phyloP scores from a whole-genome alignment of 2,113 vertebrate species.

The Microtus pennsylvanicus region DNA sequence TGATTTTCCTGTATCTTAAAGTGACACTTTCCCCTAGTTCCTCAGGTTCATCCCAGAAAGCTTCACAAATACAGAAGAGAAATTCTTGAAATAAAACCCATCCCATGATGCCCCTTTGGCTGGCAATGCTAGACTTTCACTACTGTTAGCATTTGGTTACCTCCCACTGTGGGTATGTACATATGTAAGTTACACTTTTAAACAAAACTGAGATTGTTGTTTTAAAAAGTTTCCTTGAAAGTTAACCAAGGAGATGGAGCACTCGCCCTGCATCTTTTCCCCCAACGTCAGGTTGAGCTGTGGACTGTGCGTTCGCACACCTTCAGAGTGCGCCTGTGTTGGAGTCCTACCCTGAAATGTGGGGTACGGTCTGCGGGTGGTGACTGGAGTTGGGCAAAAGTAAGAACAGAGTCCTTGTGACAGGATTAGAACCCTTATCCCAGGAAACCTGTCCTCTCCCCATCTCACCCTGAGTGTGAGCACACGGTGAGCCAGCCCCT shows the following conservation, averaged over 20 bases:
- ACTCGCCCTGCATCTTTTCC: background rate
- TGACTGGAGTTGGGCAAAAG: no score
- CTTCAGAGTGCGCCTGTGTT: background rate
- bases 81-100: background rate
- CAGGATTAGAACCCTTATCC: background rate
- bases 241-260: background rate
- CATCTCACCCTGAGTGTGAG: background rate
- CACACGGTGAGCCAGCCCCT: background rate
- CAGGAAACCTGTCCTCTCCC: background rate
- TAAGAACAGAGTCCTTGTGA: background rate
- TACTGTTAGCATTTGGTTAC: slow-evolving; percentile 39
- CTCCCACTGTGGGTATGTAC: background rate
- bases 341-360: background rate
- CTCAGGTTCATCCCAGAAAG: slow-evolving; percentile 32
- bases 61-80: slow-evolving; percentile 10
- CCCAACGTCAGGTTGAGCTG: background rate
- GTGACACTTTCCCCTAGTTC: slow-evolving; percentile 28
- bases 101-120: background rate
- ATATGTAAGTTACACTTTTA: slow-evolving; percentile 57
- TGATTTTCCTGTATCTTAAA: slow-evolving; percentile 14
- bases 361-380: background rate
- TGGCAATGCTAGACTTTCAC: slow-evolving; percentile 36
- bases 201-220: slow-evolving; percentile 36
- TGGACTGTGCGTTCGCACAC: background rate
- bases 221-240: background rate